phyloP scores from a whole-genome alignment of 2,113 vertebrate species.

The Callorhinus ursinus region DNA sequence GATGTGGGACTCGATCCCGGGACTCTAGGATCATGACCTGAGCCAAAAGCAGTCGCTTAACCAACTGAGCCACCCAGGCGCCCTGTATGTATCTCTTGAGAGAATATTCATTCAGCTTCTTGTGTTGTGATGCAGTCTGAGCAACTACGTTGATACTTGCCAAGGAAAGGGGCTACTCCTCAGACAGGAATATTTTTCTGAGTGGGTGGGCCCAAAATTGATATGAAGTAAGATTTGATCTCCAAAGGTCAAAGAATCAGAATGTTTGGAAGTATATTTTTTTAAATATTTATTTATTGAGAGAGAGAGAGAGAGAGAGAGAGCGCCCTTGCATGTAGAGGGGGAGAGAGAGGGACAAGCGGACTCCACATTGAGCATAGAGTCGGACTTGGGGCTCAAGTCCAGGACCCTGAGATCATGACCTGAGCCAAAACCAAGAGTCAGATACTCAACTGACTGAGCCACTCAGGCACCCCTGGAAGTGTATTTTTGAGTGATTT shows the following conservation, averaged over 20 bases:
- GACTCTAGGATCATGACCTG: too few relatives aligned
- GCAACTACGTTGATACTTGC: background rate
- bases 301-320: too few relatives aligned
- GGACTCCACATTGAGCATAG: background rate
- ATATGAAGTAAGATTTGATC: background rate
- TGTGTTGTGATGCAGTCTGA: background rate
- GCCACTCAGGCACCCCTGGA: background rate
- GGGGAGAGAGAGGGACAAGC: background rate
- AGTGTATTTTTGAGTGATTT: background rate
- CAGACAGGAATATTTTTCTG: background rate
- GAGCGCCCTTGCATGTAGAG: background rate
- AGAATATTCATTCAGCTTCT: background rate
- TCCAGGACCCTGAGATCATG: background rate
- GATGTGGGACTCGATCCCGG: too few relatives aligned
- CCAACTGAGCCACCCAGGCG: too few relatives aligned
- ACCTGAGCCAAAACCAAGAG: background rate
- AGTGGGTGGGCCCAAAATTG: background rate
- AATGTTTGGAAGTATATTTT: background rate
- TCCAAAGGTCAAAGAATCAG: background rate
- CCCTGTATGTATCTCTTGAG: background rate
- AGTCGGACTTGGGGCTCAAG: background rate
- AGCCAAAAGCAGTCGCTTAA: too few relatives aligned
- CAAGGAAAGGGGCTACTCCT: background rate
- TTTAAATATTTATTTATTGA: background rate
- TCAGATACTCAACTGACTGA: background rate